Conservation (phyloP, 64 coral and sea anemone genomes). For the Cladopsammia gracilis region DNA sequence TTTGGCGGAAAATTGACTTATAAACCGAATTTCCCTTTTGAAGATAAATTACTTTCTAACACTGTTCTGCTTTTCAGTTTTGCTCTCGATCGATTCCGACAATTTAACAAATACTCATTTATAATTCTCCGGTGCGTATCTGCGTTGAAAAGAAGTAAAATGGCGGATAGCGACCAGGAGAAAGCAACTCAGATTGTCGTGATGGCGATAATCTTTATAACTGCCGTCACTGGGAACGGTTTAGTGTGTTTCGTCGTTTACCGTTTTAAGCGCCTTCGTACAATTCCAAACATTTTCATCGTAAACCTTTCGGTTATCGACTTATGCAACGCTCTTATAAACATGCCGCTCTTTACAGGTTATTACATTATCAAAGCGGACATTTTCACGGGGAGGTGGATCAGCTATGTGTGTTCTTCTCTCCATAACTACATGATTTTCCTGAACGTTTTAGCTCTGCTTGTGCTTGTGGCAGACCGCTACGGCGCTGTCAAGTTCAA, state of each 20-base stretch:
- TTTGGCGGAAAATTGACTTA: too few relatives aligned
- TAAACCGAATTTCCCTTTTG: too few relatives aligned
- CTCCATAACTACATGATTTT: constrained; percentile 3
- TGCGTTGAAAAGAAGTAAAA: too few relatives aligned
- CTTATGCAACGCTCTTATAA: constrained; percentile 2
- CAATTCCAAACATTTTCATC: constrained; percentile 39
- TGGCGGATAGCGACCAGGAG: not conserved
- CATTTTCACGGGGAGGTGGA: not conserved
- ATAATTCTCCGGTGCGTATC: too few relatives aligned
- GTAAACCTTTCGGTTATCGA: constrained; percentile 51
- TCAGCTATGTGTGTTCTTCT: not conserved
- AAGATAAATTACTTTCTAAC: too few relatives aligned
- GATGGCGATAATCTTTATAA: constrained; percentile 3
- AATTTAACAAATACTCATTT: too few relatives aligned
- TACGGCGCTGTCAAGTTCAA: constrained; percentile 20
- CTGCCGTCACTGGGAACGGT: constrained; percentile 30
- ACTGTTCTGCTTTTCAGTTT: too few relatives aligned
- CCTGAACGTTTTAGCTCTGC: constrained; percentile 18
- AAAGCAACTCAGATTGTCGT: not conserved
- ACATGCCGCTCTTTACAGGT: constrained; percentile 41
- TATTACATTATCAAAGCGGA: not conserved
- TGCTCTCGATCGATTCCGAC: too few relatives aligned
- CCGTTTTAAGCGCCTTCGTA: constrained; percentile 10
- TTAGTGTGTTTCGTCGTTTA: not conserved
- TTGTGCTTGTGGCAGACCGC: constrained; percentile 21